Conservation (phyloP, 2,888 invertebrate species). For the Ochropleura plecta region DNA sequence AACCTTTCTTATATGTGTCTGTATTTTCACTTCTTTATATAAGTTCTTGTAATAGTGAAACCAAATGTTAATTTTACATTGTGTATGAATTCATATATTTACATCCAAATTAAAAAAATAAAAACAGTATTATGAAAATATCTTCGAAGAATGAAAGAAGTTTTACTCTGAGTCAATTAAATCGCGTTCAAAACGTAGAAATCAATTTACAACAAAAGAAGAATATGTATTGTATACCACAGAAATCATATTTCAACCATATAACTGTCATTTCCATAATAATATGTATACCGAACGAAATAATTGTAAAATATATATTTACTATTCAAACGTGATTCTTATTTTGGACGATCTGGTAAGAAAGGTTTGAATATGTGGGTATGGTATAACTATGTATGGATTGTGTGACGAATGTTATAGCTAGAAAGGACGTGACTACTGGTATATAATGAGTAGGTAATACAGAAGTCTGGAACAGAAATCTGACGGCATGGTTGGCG, state of each 20-base stretch:
- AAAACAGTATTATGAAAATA: neutral
- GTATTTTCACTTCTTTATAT: neutral
- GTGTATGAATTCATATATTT: neutral
- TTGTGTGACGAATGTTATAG: too few relatives aligned
- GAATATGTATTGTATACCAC: neutral
- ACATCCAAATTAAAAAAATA: neutral
- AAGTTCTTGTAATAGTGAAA: neutral
- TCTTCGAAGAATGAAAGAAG: neutral
- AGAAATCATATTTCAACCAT: neutral
- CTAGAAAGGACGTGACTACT: too few relatives aligned
- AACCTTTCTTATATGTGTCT: neutral
- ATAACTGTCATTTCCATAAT: neutral
- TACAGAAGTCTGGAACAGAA: too few relatives aligned
- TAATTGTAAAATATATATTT: constrained; percentile 18
- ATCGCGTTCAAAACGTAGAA: neutral
- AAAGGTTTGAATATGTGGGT: neutral
- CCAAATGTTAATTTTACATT: neutral
- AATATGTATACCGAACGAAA: neutral
- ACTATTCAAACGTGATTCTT: constrained; percentile 19
- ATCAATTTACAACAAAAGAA: neutral
- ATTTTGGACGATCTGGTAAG: neutral
- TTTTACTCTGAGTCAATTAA: neutral
- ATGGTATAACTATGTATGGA: too few relatives aligned
- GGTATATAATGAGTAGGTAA: too few relatives aligned
- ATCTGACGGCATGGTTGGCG: too few relatives aligned